Evolutionary conservation across 2,888 invertebrate genomes (phyloP).

Genomic region (Uloborus plumipes): DNA sequence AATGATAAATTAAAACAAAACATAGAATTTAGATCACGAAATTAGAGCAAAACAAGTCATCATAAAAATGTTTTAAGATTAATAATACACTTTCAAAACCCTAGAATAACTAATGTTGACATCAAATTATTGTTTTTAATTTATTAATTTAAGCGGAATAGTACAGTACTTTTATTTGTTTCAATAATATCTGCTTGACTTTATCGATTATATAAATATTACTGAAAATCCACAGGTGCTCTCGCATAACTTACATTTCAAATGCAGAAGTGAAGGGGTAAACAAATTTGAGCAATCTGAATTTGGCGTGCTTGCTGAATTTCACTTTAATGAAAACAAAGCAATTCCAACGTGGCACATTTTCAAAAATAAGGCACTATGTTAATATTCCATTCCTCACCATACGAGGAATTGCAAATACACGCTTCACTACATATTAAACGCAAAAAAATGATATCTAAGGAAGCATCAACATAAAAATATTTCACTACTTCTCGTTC

Average conservation of each 20-base stretch:
- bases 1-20: too few species aligned
- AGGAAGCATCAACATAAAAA: not conserved
- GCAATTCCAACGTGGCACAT: conserved; percentile 10
- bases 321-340: not conserved
- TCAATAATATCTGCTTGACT: too few species aligned
- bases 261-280: not conserved
- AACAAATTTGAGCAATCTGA: not conserved
- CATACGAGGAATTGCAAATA: not conserved
- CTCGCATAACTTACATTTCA: not conserved
- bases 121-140: too few species aligned
- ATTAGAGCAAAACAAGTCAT: too few species aligned
- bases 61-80: too few species aligned
- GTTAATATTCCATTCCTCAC: not conserved
- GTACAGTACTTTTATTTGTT: too few species aligned
- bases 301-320: conserved; percentile 3
- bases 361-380: not conserved
- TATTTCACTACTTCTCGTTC: not conserved
- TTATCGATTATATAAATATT: not conserved
- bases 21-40: too few species aligned
- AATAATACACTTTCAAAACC: too few species aligned
- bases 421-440: not conserved
- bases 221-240: conserved; percentile 8
- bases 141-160: too few species aligned
- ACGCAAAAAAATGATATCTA: not conserved
- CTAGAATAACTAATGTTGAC: too few species aligned